A percentile compares a stretch with the other conserved stretches of the same genome.
phyloP scores from a whole-genome alignment of 2,113 vertebrate genomes.

The Buteo buteo region DNA sequence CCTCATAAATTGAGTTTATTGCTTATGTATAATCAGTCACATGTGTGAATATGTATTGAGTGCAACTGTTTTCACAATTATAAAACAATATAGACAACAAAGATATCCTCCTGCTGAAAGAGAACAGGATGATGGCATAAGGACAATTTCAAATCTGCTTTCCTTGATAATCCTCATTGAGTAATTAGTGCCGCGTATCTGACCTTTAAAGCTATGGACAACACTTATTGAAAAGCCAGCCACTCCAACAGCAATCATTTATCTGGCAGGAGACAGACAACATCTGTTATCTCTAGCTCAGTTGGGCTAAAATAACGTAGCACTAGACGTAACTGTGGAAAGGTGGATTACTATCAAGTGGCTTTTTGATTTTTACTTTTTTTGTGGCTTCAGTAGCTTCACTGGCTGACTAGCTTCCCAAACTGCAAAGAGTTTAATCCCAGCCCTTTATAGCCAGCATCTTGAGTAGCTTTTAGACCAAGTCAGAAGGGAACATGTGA shows the following conservation, averaged over 20 bases:
- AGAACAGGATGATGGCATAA: not conserved
- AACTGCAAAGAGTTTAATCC: not conserved
- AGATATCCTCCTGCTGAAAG: not conserved
- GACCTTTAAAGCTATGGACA: not conserved
- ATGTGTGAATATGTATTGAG: not conserved
- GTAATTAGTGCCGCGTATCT: not conserved
- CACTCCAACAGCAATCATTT: not conserved
- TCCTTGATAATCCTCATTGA: not conserved
- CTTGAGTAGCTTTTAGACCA: not conserved
- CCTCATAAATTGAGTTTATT: constrained; percentile 35
- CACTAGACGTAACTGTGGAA: not conserved
- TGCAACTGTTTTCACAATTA: not conserved
- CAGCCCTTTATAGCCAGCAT: not conserved
- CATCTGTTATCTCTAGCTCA: not conserved
- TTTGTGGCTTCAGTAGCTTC: not conserved
- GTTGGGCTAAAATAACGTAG: not conserved
- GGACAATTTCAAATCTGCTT: not conserved
- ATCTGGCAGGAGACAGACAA: not conserved
- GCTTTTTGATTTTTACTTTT: not conserved
- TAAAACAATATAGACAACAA: not conserved
- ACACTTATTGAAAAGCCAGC: not conserved
- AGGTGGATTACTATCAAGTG: not conserved
- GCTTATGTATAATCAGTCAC: not conserved
- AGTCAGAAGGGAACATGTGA: not conserved
- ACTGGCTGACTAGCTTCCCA: not conserved